These are phyloP conservation scores for Hofmannophila pseudospretella DNA, from an alignment of 2,888 invertebrate genomes.

Conservation along the genomic window DNA sequence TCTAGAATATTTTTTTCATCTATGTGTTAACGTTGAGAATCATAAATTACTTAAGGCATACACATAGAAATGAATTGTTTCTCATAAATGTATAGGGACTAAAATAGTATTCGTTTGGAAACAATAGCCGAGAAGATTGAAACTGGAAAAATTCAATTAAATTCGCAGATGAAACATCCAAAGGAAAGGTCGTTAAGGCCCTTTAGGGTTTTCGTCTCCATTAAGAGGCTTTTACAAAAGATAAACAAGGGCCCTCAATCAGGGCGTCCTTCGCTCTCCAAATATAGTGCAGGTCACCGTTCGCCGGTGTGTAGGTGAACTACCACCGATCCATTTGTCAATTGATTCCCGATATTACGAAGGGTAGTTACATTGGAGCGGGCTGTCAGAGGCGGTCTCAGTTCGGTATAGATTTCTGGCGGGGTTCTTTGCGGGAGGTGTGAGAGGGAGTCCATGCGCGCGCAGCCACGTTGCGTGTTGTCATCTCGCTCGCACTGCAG, in stretches of 20 bases:
- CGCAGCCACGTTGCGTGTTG: constrained; percentile 48
- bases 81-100: too few relatives aligned
- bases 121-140: not conserved
- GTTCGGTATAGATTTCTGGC: constrained; percentile 54
- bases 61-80: too few relatives aligned
- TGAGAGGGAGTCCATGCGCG: constrained; percentile 48
- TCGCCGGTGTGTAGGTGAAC: constrained; percentile 10
- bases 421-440: constrained; percentile 26
- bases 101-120: too few relatives aligned
- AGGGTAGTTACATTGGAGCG: constrained; percentile 68
- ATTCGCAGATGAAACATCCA: constrained; percentile 32
- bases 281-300: constrained; percentile 8
- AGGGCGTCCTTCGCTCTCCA: constrained; percentile 21
- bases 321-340: constrained; percentile 51
- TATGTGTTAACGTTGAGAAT: too few relatives aligned
- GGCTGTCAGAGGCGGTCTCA: constrained; percentile 66
- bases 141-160: constrained; percentile 29
- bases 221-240: constrained; percentile 43
- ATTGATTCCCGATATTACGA: constrained; percentile 76
- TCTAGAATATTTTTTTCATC: too few relatives aligned
- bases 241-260: constrained; percentile 45
- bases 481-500: constrained; percentile 43
- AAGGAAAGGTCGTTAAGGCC: constrained; percentile 21
- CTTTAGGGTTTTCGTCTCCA: constrained; percentile 25
- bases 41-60: too few relatives aligned